A percentile compares a stretch with the other conserved stretches of the same genome.
phyloP scores from a whole-genome alignment of 2,113 vertebrate genomes.

The Podocnemis expansa region DNA sequence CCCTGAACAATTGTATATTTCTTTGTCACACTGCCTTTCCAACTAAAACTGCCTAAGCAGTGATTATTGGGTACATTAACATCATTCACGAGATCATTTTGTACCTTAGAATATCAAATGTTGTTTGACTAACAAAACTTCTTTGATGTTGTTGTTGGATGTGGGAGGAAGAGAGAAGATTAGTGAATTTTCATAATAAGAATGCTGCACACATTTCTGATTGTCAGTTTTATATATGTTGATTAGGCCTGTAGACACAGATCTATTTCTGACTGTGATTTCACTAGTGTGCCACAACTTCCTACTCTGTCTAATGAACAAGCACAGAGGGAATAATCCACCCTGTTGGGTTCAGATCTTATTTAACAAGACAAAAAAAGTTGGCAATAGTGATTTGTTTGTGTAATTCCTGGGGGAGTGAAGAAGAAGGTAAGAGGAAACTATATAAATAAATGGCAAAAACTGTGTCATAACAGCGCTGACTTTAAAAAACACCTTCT shows the following conservation, averaged over 20 bases:
- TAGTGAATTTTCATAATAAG: slow-evolving; percentile 56
- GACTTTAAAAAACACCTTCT: neutral
- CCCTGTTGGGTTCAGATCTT: slow-evolving; percentile 52
- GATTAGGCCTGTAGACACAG: slow-evolving; percentile 63
- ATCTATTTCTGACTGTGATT: slow-evolving; percentile 61
- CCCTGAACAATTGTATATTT: slow-evolving; percentile 68
- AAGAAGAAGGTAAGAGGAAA: slow-evolving; percentile 9
- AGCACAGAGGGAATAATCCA: slow-evolving; percentile 52
- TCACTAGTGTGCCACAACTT: slow-evolving; percentile 50
- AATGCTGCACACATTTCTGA: slow-evolving; percentile 30
- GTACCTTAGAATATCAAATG: slow-evolving; percentile 58
- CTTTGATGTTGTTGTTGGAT: slow-evolving; percentile 46
- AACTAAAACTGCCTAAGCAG: slow-evolving; percentile 61
- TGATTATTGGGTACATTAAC: slow-evolving; percentile 70
- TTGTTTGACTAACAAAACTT: slow-evolving; percentile 59
- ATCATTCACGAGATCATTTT: slow-evolving; percentile 70
- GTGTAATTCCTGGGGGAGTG: slow-evolving; percentile 8
- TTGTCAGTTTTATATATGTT: slow-evolving; percentile 62
- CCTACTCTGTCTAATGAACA: slow-evolving; percentile 59
- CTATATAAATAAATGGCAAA: neutral
- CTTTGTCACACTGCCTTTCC: slow-evolving; percentile 69
- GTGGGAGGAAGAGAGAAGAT: slow-evolving; percentile 46
- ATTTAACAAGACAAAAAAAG: slow-evolving; percentile 56
- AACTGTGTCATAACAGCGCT: neutral
- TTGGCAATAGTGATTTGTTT: slow-evolving; percentile 24